A percentile compares a stretch with the other conserved stretches of the same genome.
These are phyloP conservation scores for Urophycis tenuis DNA, from an alignment of 2,797 vertebrate species.

Conservation along the genomic window DNA sequence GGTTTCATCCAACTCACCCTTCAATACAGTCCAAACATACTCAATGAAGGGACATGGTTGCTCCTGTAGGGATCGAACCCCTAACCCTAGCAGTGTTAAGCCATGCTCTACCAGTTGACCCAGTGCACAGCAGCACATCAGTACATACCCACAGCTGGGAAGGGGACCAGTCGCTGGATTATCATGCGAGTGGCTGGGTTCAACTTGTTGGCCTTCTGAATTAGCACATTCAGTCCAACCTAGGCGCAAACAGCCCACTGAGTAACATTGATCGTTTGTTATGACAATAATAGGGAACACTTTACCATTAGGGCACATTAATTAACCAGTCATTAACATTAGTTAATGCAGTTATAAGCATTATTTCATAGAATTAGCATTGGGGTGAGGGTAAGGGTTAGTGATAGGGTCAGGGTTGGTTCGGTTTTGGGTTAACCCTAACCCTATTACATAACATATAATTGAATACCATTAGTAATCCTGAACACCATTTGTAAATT, in stretches of 20 bases:
- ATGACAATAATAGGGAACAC: background rate
- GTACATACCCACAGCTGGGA: conserved; percentile 90
- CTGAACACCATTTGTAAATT: too few species aligned
- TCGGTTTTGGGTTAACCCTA: too few species aligned
- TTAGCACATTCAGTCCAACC: conserved; percentile 92
- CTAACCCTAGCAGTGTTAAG: background rate
- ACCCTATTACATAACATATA: too few species aligned
- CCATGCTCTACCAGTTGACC: background rate
- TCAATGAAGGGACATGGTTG: too few species aligned
- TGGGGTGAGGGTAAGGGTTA: too few species aligned
- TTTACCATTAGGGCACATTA: too few species aligned
- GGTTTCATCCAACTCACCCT: background rate
- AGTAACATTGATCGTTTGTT: background rate
- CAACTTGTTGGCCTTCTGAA: conserved; percentile 88
- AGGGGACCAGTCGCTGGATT: conserved; percentile 93
- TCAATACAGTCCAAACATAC: background rate
- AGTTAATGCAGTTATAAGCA: too few species aligned
- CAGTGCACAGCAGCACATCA: background rate
- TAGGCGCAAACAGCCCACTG: conserved; percentile 47
- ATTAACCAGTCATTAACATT: too few species aligned
- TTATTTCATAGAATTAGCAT: too few species aligned
- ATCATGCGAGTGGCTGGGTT: conserved; percentile 87
- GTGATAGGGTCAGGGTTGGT: too few species aligned
- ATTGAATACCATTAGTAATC: too few species aligned
- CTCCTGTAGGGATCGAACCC: too few species aligned